Base-by-base conservation (phyloP, 2,113 vertebrate genomes). In the Penelope pileata region DNA sequence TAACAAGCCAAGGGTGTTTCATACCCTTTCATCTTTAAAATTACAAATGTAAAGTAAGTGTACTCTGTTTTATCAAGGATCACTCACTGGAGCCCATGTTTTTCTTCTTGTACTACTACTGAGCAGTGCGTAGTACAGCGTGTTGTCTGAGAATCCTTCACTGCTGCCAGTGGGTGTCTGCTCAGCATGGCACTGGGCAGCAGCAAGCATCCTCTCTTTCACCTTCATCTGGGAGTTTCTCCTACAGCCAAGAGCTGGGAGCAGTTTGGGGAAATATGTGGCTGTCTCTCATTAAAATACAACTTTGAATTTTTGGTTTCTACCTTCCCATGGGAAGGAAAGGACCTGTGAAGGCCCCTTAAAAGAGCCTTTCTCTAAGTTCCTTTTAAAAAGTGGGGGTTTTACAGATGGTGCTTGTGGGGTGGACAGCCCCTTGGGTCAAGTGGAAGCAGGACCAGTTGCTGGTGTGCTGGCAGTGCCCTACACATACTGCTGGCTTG, bases 21-120 rank as follows among this genome's bases (percentile, higher is more conserved):
- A 77, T 60, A 93, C 69, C 29, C 75, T 75, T 85, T 87, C 75
- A 79, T 91, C 85, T 82, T 79, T 74, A 85, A 92, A 97, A 68
- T 74, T 86, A 83, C 76, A 83, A 91, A 80, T 43, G 60, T 60
- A 69, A 96, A 81, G 81, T 86, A 64, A 63, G 54, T 29, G 21
- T 75, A 34, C 47, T 78, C 77, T 73, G 67, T 83, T 77, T 94
- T 92, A 91, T 84, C 64, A 60, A 42, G 68, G 26, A 91, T 91
- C 89, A 26, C 53, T 95, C 76, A 53, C 27, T 60, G 73, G 53
- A 67, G 51, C 40, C n/a, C 8, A 11, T 42, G 27, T 51, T 81
- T 86, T 81, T 29, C 54, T 67, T 84, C 36, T n/a, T n/a, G n/a
- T n/a, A n/a, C n/a, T n/a, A 34, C 29, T 56, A 56, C 29, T 24